Percentiles rank a stretch among this genome's conserved stretches.
Evolutionary conservation across 1,140 invertebrate genomes (phyloP).

Genomic region (Drosophila auraria): DNA sequence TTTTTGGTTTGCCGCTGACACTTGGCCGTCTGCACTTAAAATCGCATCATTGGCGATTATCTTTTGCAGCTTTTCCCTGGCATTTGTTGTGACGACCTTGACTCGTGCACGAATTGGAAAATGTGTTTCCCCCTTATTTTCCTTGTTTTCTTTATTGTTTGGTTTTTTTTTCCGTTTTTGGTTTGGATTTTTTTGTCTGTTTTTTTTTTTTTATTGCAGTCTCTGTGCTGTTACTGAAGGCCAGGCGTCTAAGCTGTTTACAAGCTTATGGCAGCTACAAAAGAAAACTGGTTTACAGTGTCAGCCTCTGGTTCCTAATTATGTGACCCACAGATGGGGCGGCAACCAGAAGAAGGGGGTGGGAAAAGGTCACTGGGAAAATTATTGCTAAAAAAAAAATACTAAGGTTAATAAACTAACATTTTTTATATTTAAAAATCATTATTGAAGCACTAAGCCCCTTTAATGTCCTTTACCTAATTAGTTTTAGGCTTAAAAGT

Average conservation of each 20-base stretch:
- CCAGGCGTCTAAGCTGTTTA: conserved; percentile 49
- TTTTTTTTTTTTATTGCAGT: neutral
- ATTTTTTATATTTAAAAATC: too few relatives aligned
- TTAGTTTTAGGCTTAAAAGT: too few relatives aligned
- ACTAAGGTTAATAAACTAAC: too few relatives aligned
- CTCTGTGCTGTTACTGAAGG: conserved; percentile 26
- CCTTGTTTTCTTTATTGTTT: conserved; percentile 5
- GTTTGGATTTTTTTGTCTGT: conserved; percentile 1
- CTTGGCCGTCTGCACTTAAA: conserved; percentile 50
- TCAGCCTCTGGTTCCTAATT: conserved; percentile 49
- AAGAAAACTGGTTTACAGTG: conserved; percentile 46
- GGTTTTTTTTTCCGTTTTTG: neutral
- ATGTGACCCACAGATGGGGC: conserved; percentile 25
- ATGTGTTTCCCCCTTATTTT: conserved; percentile 30
- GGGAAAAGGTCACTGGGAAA: neutral
- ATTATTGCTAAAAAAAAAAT: neutral
- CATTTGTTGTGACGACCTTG: conserved; percentile 44
- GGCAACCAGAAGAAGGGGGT: neutral
- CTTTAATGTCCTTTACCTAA: too few relatives aligned
- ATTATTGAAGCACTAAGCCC: too few relatives aligned
- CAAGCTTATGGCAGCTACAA: conserved; percentile 36
- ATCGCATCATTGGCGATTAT: conserved; percentile 56
- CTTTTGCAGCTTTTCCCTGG: conserved; percentile 33
- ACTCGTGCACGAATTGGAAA: conserved; percentile 51
- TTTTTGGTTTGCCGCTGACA: conserved; percentile 27